These are phyloP conservation scores for Streblospio benedicti DNA, from an alignment of 1,140 invertebrate genomes.

Conservation along the genomic window DNA sequence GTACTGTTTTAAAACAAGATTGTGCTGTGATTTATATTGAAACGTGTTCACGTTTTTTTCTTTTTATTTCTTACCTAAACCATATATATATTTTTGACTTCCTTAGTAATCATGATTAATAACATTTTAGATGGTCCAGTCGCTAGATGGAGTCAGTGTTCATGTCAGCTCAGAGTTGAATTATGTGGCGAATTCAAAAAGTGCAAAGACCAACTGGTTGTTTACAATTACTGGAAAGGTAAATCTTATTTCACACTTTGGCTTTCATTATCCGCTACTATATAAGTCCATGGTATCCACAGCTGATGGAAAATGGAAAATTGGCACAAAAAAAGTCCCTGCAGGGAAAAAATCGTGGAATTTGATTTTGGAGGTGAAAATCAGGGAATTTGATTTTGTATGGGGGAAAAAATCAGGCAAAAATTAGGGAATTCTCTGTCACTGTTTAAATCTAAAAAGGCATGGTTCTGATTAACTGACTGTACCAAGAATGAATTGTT, in stretches of 20 bases:
- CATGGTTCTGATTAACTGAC: no score
- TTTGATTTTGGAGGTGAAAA: neutral
- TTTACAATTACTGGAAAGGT: constrained; percentile 53
- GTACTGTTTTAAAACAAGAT: neutral
- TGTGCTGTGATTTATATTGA: neutral
- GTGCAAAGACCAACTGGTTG: constrained; percentile 58
- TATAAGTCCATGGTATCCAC: neutral
- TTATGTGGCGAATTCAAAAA: constrained; percentile 60
- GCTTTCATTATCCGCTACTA: neutral
- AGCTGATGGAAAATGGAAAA: no score
- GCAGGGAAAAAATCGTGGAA: neutral
- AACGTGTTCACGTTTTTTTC: neutral
- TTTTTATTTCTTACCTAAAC: neutral
- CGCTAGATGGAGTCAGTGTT: constrained; percentile 55
- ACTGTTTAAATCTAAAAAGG: no score
- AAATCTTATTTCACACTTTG: neutral
- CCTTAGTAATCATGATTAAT: neutral
- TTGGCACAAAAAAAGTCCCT: no score
- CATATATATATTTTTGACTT: neutral
- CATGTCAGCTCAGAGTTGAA: constrained; percentile 55
- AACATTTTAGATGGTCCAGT: constrained; percentile 48
- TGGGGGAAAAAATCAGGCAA: neutral
- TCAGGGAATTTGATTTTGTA: neutral
- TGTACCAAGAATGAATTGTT: no score
- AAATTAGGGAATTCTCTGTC: no score